Conservation (phyloP, 2,888 invertebrate genomes). For the Dasysyrphus tricinctus region DNA sequence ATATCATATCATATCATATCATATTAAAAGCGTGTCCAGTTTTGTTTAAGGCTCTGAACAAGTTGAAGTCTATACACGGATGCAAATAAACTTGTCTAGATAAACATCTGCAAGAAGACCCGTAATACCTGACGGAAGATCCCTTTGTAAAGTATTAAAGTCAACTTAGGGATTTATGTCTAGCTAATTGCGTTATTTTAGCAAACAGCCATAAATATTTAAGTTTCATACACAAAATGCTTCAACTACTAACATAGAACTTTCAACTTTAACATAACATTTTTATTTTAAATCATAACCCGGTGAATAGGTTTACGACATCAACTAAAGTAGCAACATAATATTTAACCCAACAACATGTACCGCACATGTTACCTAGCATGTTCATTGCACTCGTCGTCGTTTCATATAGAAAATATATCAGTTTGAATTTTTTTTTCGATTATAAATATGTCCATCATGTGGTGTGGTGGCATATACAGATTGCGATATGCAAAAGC, state of each 20-base stretch:
- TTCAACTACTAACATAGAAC: background rate
- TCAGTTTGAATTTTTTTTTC: constrained; percentile 33
- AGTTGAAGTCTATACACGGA: too few relatives aligned
- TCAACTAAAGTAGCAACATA: constrained; percentile 16
- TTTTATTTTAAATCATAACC: background rate
- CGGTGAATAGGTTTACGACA: too few relatives aligned
- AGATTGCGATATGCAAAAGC: constrained; percentile 67
- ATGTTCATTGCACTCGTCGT: constrained; percentile 13
- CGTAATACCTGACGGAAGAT: too few relatives aligned
- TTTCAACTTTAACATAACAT: background rate
- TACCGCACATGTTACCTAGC: constrained; percentile 18
- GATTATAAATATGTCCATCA: constrained; percentile 76
- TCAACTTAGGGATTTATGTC: too few relatives aligned
- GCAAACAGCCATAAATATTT: too few relatives aligned
- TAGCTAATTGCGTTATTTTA: too few relatives aligned
- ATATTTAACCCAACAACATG: constrained; percentile 27
- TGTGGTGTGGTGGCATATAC: constrained; percentile 60
- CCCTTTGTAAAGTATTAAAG: too few relatives aligned
- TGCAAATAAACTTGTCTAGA: too few relatives aligned
- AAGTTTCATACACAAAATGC: background rate
- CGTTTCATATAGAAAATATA: constrained; percentile 20
- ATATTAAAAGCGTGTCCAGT: too few relatives aligned
- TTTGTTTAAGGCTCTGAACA: too few relatives aligned
- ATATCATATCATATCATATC: too few relatives aligned
- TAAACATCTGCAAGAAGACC: too few relatives aligned